phyloP scores from a whole-genome alignment of 1,140 invertebrate genomes.

The Forficula auricularia region DNA sequence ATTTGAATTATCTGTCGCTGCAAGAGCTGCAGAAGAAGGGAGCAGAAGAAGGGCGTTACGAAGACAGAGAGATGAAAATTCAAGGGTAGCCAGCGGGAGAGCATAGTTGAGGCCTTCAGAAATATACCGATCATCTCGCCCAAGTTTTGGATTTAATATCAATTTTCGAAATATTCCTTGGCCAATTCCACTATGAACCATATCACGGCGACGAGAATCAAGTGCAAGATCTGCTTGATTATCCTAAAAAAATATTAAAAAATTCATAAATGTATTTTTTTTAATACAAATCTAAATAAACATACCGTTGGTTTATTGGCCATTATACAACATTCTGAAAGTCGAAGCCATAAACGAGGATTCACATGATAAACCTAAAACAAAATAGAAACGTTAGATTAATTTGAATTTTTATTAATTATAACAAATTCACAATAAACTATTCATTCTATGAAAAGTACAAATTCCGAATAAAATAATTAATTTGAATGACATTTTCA shows the following conservation, averaged over 20 bases:
- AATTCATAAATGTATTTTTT: neutral
- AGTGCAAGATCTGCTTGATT: slow-evolving; percentile 49
- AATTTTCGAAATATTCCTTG: slow-evolving; percentile 44
- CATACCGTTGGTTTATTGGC: slow-evolving; percentile 41
- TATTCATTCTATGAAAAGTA: too few relatives aligned
- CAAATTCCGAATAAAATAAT: too few relatives aligned
- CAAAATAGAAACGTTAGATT: too few relatives aligned
- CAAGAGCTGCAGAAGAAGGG: slow-evolving; percentile 13
- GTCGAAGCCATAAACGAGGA: slow-evolving; percentile 73
- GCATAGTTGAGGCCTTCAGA: slow-evolving; percentile 51
- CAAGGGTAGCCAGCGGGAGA: slow-evolving; percentile 69
- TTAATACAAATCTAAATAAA: slow-evolving; percentile 2
- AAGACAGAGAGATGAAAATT: slow-evolving; percentile 75
- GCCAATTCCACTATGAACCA: slow-evolving; percentile 42
- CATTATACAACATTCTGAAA: slow-evolving; percentile 82
- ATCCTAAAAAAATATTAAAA: slow-evolving; percentile 27
- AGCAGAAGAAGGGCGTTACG: slow-evolving; percentile 61
- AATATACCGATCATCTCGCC: slow-evolving; percentile 16
- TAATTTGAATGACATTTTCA: too few relatives aligned
- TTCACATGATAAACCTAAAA: slow-evolving; percentile 57
- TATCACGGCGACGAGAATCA: slow-evolving; percentile 37
- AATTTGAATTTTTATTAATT: too few relatives aligned
- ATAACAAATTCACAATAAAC: too few relatives aligned
- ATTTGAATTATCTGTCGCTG: slow-evolving; percentile 5
- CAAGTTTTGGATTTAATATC: slow-evolving; percentile 35